These are phyloP conservation scores for Cebus imitator DNA, from an alignment of 2,113 vertebrate species.

Conservation along the genomic window DNA sequence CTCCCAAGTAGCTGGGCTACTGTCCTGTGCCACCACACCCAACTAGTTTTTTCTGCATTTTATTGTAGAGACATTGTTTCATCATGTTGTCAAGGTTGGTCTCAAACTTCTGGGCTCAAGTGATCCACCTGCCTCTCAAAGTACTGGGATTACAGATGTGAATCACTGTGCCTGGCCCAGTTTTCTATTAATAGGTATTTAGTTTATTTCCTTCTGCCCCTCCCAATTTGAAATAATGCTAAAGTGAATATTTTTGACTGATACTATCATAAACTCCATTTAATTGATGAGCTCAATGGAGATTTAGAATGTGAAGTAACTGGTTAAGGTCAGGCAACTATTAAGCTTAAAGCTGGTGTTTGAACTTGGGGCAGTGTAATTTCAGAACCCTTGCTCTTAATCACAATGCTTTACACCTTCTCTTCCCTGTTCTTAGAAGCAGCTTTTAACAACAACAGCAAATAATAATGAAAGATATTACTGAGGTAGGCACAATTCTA, in stretches of 20 bases:
- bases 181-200: background rate
- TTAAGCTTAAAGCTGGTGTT: background rate
- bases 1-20: background rate
- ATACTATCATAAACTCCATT: background rate
- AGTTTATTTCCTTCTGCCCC: conserved; percentile 2
- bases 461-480: background rate
- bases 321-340: background rate
- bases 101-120: no score
- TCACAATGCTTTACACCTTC: background rate
- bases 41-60: background rate
- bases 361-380: background rate
- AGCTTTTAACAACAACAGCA: background rate
- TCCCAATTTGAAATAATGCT: background rate
- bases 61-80: no score
- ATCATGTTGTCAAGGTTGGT: no score
- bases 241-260: background rate
- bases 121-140: no score
- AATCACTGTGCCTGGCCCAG: no score
- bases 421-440: conserved; percentile 27
- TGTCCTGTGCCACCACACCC: background rate
- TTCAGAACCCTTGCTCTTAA: background rate
- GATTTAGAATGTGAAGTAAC: background rate
- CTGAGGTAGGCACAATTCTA: background rate
- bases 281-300: background rate
- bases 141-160: no score